These are phyloP conservation scores for Aphis craccivora DNA, from an alignment of 1,140 invertebrate genomes.

Conservation along the genomic window DNA sequence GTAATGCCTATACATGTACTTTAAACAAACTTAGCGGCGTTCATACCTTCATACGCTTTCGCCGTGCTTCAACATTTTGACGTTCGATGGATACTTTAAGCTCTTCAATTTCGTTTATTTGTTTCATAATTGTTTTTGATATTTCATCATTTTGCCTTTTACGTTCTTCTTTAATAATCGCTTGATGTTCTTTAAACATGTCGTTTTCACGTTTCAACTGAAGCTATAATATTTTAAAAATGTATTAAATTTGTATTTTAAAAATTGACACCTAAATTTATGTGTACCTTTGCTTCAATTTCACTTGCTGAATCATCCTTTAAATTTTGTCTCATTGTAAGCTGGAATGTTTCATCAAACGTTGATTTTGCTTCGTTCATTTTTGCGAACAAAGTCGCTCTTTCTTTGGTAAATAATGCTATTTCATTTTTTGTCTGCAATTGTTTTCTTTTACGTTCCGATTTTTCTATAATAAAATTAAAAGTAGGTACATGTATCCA, in stretches of 20 bases:
- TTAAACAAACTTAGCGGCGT: not conserved
- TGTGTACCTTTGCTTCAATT: not conserved
- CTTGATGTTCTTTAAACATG: not conserved
- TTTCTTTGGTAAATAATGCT: not conserved
- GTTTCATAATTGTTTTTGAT: not conserved
- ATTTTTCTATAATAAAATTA: conserved; percentile 35
- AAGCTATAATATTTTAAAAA: not conserved
- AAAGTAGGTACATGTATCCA: not conserved
- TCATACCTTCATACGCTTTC: not conserved
- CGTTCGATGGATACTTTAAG: not conserved
- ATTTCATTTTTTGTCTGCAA: not conserved
- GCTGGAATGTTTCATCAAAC: not conserved
- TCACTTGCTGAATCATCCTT: not conserved
- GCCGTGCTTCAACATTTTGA: not conserved
- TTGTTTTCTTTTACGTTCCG: not conserved
- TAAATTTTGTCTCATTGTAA: conserved; percentile 7
- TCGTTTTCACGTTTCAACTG: not conserved
- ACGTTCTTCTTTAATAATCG: conserved; percentile 36
- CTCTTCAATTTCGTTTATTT: conserved; percentile 27
- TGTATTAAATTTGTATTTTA: not conserved
- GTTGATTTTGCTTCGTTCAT: not conserved
- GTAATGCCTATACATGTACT: not conserved
- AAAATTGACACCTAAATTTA: not conserved
- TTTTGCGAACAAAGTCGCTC: not conserved
- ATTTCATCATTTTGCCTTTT: conserved; percentile 36